Conservation (phyloP, 2,888 invertebrate species). For the Acrobasis suavella region DNA sequence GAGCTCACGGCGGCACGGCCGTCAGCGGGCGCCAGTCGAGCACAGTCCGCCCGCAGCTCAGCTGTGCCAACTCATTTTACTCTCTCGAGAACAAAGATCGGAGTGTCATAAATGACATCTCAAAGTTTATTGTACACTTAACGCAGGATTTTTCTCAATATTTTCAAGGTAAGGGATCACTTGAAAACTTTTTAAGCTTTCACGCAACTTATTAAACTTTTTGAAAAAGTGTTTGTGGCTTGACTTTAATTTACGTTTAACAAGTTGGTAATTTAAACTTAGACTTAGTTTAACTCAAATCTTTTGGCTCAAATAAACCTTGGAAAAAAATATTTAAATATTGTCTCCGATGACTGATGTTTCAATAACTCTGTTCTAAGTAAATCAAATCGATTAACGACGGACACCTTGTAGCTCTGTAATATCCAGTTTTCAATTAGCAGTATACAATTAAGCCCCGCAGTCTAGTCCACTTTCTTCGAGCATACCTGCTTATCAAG, state of each 20-base stretch:
- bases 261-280: no score
- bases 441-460: background rate
- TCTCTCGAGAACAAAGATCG: constrained; percentile 39
- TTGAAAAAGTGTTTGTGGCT: no score
- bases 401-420: background rate
- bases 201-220: no score
- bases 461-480: constrained; percentile 6
- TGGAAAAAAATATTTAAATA: no score
- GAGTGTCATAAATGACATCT: constrained; percentile 55
- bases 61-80: constrained; percentile 40
- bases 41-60: constrained; percentile 58
- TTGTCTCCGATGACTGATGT: no score
- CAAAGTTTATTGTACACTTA: constrained; percentile 41
- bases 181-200: background rate
- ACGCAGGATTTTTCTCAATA: constrained; percentile 32
- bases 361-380: background rate
- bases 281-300: no score
- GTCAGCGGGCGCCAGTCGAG: constrained; percentile 57
- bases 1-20: constrained; percentile 42
- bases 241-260: no score
- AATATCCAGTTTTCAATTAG: constrained; percentile 30
- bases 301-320: no score
- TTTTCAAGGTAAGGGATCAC: constrained; percentile 40
- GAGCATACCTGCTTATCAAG: constrained; percentile 30
- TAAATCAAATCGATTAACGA: background rate